phyloP scores from a whole-genome alignment of 2,113 vertebrate species.

The Phodopus roborovskii region DNA sequence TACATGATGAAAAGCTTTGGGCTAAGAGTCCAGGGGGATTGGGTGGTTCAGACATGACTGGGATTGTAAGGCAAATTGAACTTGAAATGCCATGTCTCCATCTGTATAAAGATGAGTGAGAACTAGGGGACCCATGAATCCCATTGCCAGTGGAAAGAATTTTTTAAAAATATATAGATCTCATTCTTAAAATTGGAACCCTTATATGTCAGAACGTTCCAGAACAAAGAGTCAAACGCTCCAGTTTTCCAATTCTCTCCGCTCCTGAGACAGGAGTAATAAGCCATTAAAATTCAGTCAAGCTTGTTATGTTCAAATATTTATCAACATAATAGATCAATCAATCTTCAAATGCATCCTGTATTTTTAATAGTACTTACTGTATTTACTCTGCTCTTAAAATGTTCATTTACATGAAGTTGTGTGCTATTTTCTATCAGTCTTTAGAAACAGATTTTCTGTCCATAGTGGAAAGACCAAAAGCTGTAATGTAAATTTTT shows the following conservation, averaged over 20 bases:
- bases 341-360: neutral
- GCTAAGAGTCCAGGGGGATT: neutral
- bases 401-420: neutral
- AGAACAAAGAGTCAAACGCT: neutral
- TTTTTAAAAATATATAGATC: conserved; percentile 7
- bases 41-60: neutral
- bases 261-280: neutral
- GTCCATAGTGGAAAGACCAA: neutral
- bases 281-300: neutral
- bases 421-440: neutral
- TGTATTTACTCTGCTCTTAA: neutral
- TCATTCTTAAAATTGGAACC: neutral
- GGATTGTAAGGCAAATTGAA: neutral
- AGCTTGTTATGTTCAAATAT: neutral
- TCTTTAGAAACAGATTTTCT: neutral
- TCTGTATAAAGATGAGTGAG: neutral
- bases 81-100: neutral
- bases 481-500: neutral
- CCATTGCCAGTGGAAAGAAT: neutral
- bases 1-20: neutral
- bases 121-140: neutral
- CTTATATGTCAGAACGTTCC: conserved; percentile 28
- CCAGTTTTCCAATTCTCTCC: neutral
- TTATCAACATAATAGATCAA: neutral
- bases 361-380: neutral